A percentile compares a stretch with the other conserved stretches of the same genome.
phyloP scores from a whole-genome alignment of 2,113 vertebrate species.

The Suricata suricatta region DNA sequence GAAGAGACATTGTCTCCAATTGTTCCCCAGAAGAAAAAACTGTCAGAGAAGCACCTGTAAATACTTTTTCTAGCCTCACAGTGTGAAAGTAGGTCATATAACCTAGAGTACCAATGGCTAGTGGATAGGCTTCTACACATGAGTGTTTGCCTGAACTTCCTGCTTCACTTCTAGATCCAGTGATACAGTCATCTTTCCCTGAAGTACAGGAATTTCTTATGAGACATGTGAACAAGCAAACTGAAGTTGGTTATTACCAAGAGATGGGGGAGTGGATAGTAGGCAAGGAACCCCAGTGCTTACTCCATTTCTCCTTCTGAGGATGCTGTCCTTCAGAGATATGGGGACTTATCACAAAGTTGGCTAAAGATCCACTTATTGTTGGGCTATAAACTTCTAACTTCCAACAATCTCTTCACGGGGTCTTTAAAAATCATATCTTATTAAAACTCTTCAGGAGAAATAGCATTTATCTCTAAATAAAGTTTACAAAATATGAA shows the following conservation, averaged over 20 bases:
- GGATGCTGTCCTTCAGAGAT: background rate
- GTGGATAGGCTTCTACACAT: fast-evolving
- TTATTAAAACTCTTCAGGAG: background rate
- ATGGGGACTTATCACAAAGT: background rate
- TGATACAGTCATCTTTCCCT: background rate
- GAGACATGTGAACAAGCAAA: background rate
- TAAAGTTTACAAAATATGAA: background rate
- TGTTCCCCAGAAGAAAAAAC: background rate
- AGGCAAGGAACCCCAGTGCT: background rate
- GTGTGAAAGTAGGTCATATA: background rate
- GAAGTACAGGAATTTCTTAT: background rate
- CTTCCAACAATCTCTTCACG: background rate
- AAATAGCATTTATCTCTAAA: background rate
- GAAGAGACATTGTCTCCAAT: background rate
- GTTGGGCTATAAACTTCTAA: background rate
- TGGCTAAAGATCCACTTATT: background rate
- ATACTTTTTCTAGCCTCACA: background rate
- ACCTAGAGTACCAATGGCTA: background rate
- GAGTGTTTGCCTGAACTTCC: no score
- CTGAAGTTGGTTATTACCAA: background rate
- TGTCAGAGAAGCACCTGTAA: background rate
- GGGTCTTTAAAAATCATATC: background rate
- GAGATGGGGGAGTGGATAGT: background rate
- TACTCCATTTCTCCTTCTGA: background rate
- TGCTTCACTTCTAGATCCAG: background rate